Evolutionary conservation across 2,888 invertebrate genomes (phyloP).

Genomic region (Leptopilina myrica): DNA sequence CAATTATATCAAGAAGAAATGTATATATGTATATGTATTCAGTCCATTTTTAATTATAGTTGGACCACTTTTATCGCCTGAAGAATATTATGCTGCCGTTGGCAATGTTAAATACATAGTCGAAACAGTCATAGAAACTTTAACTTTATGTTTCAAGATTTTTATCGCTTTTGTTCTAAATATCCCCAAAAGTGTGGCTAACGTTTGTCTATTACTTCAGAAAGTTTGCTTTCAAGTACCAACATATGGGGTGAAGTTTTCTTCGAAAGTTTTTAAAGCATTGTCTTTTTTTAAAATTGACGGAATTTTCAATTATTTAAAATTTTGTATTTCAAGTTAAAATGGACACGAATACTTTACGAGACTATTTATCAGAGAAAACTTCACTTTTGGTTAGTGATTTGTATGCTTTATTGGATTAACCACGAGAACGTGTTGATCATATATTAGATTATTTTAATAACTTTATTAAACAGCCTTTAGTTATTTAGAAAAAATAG

Average conservation of each 20-base stretch:
- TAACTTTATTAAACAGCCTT: constrained; percentile 41
- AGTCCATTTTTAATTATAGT: neutral
- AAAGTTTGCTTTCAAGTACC: constrained; percentile 25
- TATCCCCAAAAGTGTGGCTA: neutral
- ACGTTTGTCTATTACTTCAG: constrained; percentile 27
- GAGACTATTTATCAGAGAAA: constrained; percentile 20
- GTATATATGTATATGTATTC: too few relatives aligned
- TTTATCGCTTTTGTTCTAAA: neutral
- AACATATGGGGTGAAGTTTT: constrained; percentile 6
- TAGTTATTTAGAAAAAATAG: constrained; percentile 42
- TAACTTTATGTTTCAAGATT: constrained; percentile 1
- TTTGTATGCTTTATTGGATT: constrained; percentile 42
- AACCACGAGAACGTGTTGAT: constrained; percentile 42
- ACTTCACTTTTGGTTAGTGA: constrained; percentile 40
- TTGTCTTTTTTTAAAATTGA: neutral
- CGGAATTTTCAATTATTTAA: neutral
- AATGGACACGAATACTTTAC: constrained; percentile 45
- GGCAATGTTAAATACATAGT: neutral
- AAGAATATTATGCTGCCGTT: constrained; percentile 3
- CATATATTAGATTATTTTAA: constrained; percentile 42
- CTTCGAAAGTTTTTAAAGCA: neutral
- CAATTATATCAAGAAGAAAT: neutral
- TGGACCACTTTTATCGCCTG: neutral
- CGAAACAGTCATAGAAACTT: neutral
- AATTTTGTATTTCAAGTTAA: neutral